Base-by-base conservation (phyloP, 1,140 invertebrate genomes). In the Cataglyphis hispanica region DNA sequence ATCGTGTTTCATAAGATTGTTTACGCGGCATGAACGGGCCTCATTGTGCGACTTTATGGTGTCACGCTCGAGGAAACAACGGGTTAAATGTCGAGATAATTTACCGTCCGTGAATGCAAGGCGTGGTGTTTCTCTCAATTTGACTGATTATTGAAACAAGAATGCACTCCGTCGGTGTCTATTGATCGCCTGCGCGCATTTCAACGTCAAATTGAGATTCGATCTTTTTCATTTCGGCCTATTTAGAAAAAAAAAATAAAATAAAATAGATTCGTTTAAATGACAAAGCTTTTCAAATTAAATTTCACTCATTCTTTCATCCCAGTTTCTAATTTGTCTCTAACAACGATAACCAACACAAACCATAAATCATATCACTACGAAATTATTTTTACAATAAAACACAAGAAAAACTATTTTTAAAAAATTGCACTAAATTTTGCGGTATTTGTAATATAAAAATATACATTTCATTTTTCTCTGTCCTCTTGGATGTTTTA, bases 1-100 rank as follows among this genome's bases (percentile, higher is more conserved):
- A 90, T 90, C 81, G 64, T 60, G 75, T 90, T 90, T 89, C 85
- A 43, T 85, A 89, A 90, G 89, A 89, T 76, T 78, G 58, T 69
- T 86, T 86, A 77, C 77, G 88, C 88, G 77, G 61, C 74, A 78
- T 87, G 87, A 89, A 90, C 78, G 87, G 86, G 40, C 46, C 87
- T 87, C 88, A 90, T 90, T 90, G 89, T 90, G 84, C 83, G 86
- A 83, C 63, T 83, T 83, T 83, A 83, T 40, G 78, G 78, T 83
- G 78, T 74, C 78, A 83, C 53, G 78, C 78, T 72, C 67, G 78
- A 60, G 67, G 22, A 74, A 83, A 83, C 67, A 83, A 61, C 53
- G 78, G 67, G 78, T 83, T 83, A 83, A 83, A 83, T 74, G 78
- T 83, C 78, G 78, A 74, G 78, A 83, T 83, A 83, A 83, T 83